These are phyloP conservation scores for Coregonus sp. DNA, from an alignment of 2,797 vertebrate genomes.

Conservation along the genomic window DNA sequence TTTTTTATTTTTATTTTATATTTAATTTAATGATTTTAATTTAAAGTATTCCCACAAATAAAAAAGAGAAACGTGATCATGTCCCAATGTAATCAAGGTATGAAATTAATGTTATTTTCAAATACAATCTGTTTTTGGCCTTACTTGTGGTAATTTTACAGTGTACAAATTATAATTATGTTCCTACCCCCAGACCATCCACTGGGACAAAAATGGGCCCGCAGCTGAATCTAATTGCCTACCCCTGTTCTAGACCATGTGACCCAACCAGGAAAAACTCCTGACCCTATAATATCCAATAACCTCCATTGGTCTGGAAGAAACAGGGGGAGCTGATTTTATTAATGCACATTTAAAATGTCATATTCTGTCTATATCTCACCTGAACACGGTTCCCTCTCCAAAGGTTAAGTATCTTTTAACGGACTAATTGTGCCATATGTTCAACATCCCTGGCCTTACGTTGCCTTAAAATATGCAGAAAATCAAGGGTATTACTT, in stretches of 20 bases:
- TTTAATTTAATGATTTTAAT: too few relatives aligned
- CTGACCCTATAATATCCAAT: constrained; percentile 14
- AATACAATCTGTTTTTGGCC: too few relatives aligned
- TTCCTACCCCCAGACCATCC: too few relatives aligned
- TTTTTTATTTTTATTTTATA: too few relatives aligned
- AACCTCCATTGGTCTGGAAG: constrained; percentile 39
- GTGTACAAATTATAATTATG: too few relatives aligned
- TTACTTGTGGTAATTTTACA: too few relatives aligned
- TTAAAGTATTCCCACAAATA: too few relatives aligned
- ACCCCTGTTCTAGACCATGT: background rate
- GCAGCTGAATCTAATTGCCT: too few relatives aligned
- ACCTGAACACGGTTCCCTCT: background rate
- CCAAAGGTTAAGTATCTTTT: constrained; percentile 61
- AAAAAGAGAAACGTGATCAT: too few relatives aligned
- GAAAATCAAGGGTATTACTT: constrained; percentile 16
- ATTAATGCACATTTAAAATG: background rate
- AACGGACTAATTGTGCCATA: constrained; percentile 58
- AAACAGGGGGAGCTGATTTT: constrained; percentile 4
- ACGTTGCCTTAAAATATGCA: constrained; percentile 55
- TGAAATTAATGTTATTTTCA: too few relatives aligned
- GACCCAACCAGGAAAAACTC: background rate
- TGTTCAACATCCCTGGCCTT: constrained; percentile 56
- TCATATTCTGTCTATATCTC: background rate
- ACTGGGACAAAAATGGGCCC: too few relatives aligned
- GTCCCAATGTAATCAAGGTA: too few relatives aligned